Percentiles rank a stretch among this genome's conserved stretches.
Conservation (phyloP, 2,888 invertebrate genomes). For the Drosophila heteroneura region DNA sequence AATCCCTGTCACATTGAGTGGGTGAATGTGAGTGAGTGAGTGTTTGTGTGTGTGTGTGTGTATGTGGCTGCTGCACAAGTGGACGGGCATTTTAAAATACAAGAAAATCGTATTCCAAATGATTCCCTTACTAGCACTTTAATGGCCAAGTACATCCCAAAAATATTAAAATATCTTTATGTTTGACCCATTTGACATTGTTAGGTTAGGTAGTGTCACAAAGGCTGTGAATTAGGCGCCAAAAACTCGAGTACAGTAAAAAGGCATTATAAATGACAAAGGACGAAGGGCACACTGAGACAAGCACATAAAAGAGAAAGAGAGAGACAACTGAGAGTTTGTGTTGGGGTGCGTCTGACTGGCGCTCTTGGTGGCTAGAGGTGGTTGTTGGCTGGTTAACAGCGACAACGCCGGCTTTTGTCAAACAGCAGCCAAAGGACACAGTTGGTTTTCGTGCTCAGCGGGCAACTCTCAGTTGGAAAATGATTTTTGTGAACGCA, state of each 20-base stretch:
- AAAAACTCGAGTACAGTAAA: constrained; percentile 63
- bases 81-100: constrained; percentile 19
- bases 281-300: background rate
- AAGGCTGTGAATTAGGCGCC: constrained; percentile 52
- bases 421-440: constrained; percentile 22
- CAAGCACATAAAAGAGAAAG: constrained; percentile 14
- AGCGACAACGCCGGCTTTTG: constrained; percentile 43
- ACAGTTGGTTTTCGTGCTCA: constrained; percentile 19
- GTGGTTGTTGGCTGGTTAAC: constrained; percentile 44
- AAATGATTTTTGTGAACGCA: background rate
- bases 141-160: constrained; percentile 12
- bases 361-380: constrained; percentile 6
- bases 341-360: constrained; percentile 34
- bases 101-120: background rate
- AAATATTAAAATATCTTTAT: constrained; percentile 4
- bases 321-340: constrained; percentile 1
- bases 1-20: constrained; percentile 29
- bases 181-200: constrained; percentile 32
- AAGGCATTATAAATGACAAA: constrained; percentile 20
- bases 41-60: background rate
- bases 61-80: constrained; percentile 6
- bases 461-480: background rate
- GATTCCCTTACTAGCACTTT: background rate
- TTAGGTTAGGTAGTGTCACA: constrained; percentile 32
- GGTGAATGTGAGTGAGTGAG: constrained; percentile 1